Evolutionary conservation across 2,888 invertebrate species (phyloP).

Genomic region (Alentia gelatinosa): DNA sequence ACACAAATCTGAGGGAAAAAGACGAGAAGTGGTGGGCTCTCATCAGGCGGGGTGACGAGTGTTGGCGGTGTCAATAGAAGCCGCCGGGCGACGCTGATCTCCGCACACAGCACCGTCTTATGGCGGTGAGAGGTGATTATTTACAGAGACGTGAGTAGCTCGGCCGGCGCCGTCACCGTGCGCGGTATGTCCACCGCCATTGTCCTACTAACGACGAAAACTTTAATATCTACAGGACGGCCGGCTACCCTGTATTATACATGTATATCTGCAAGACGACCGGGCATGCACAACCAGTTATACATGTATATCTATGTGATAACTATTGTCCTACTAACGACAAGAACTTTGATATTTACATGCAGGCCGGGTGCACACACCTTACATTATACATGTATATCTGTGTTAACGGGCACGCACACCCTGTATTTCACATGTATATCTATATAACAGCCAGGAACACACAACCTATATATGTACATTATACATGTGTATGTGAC

Average conservation of each 20-base stretch:
- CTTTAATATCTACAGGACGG: not conserved
- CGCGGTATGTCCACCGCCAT: conserved; percentile 11
- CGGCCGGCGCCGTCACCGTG: conserved; percentile 19
- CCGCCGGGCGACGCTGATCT: not conserved
- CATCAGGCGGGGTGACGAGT: not conserved
- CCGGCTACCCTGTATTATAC: not conserved
- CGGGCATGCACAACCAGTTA: not conserved
- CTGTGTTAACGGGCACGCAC: too few species aligned
- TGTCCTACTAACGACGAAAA: not conserved
- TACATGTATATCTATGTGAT: too few species aligned
- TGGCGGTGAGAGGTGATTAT: conserved; percentile 38
- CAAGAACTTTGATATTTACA: too few species aligned
- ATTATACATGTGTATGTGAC: too few species aligned
- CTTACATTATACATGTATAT: too few species aligned
- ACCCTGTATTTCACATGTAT: too few species aligned
- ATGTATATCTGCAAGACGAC: not conserved
- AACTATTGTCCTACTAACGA: too few species aligned
- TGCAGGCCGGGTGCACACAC: too few species aligned
- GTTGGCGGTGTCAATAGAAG: conserved; percentile 38
- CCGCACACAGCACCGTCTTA: conserved; percentile 1
- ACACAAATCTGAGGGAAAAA: too few species aligned
- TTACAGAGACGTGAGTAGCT: conserved; percentile 29
- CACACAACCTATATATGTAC: too few species aligned
- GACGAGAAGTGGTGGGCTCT: not conserved
- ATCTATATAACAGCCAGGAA: too few species aligned